Evolutionary conservation across 2,888 invertebrate genomes (phyloP).

Genomic region (Dolomedes plantarius): DNA sequence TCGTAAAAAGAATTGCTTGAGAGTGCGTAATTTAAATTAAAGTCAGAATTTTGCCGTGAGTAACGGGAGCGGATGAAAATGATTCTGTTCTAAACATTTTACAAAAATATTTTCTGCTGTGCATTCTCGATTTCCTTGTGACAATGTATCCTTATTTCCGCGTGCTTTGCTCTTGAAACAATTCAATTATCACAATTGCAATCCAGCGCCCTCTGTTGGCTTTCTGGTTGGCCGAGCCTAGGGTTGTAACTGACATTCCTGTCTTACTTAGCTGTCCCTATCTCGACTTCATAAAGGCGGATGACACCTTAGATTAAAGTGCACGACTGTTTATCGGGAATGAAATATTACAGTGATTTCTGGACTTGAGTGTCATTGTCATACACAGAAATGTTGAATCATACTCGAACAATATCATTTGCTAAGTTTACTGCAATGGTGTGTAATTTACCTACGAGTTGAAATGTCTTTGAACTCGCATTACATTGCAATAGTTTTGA

Average conservation of each 20-base stretch:
- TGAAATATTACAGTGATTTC: constrained; percentile 38
- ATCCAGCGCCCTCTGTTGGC: constrained; percentile 12
- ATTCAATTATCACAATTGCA: constrained; percentile 21
- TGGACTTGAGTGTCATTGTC: constrained; percentile 17
- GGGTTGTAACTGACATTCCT: constrained; percentile 23
- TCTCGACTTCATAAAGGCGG: constrained; percentile 29
- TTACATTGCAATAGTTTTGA: too few relatives aligned
- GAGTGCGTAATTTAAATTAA: too few relatives aligned
- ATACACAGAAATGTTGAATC: not conserved
- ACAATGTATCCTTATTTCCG: too few relatives aligned
- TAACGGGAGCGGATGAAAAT: too few relatives aligned
- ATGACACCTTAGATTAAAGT: constrained; percentile 23
- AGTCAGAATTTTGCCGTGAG: too few relatives aligned
- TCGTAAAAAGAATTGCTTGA: too few relatives aligned
- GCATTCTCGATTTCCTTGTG: too few relatives aligned
- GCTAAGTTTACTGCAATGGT: not conserved
- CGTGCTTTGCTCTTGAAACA: not conserved
- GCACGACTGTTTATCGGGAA: constrained; percentile 26
- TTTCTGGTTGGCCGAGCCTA: constrained; percentile 32
- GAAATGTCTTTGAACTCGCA: too few relatives aligned
- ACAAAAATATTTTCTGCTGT: too few relatives aligned
- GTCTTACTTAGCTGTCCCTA: constrained; percentile 33
- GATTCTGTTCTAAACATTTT: too few relatives aligned
- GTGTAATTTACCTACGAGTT: not conserved
- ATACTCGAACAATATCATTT: not conserved